Conservation (phyloP, 1,140 invertebrate species). For the Ceratitis capitata region DNA sequence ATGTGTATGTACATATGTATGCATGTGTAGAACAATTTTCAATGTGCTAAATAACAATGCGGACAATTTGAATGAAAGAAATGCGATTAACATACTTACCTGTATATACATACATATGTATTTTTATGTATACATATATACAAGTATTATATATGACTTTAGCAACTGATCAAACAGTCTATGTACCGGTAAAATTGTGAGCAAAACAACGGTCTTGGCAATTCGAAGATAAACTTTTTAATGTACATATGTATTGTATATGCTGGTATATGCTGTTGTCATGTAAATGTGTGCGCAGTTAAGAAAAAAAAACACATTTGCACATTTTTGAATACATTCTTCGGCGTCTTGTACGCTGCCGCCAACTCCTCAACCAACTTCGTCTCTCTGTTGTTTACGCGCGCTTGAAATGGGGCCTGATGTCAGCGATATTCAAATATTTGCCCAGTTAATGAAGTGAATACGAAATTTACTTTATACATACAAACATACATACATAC, state of each 20-base stretch:
- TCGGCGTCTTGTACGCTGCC: too few relatives aligned
- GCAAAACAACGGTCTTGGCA: neutral
- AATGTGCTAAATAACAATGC: constrained; percentile 14
- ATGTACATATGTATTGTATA: neutral
- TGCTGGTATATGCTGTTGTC: too few relatives aligned
- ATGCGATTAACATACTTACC: neutral
- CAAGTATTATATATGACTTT: too few relatives aligned
- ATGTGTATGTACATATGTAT: neutral
- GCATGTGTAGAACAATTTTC: neutral
- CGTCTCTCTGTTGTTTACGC: neutral
- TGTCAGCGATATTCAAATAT: constrained; percentile 27
- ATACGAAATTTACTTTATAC: neutral
- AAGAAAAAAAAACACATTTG: neutral
- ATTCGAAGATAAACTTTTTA: neutral
- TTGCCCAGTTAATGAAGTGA: constrained; percentile 15
- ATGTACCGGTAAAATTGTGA: neutral
- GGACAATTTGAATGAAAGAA: neutral
- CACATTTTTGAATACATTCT: neutral
- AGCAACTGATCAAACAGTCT: neutral
- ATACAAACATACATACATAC: neutral
- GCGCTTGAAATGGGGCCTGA: neutral
- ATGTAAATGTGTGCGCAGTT: neutral
- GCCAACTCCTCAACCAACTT: neutral
- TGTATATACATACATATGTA: too few relatives aligned
- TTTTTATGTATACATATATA: too few relatives aligned